Base-by-base conservation (phyloP, 2,888 invertebrate species). In the Eueremaeus valkanovi region DNA sequence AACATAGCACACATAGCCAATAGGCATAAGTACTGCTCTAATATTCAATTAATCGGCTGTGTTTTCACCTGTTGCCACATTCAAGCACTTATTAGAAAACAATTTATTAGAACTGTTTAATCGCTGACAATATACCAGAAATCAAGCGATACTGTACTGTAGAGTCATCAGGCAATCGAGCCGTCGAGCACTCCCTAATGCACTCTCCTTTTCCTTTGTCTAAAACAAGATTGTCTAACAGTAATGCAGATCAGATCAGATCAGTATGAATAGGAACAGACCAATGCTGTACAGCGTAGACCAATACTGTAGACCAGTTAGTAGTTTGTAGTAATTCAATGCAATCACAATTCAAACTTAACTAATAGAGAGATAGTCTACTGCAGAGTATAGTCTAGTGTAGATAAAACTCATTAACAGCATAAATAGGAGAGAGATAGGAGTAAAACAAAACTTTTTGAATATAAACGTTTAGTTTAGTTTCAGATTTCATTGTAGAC, bases 31-130 rank as follows among this genome's bases (percentile, higher is more conserved):
- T 68, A 42, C 42, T 42, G 33, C 33, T 61, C 29, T 68, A n/a
- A 40, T 42, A 68, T 68, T 68, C 24, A 68, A 68, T 68, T 66
- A n/a, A 68, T 68, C 42, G 33, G n/a, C 1, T 63, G 42, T 68
- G 68, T 68, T 11, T 68, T 68, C 68, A 68, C 68, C 68, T 68
- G 68, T 68, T 68, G 68, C 42, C 40, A 68, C 68, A 68, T 24
- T 42, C 1, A 40, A 42, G 11, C 36, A 42, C 68, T 42, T 42
- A 24, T 68, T 68, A 68, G 24, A 18, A 18, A 16, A 63, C 63
- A 63, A 63, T 63, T n/a, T 63, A 63, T 63, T 63, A 33, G 5
- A 33, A 63, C 33, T 63, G 33, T 55, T 27, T 31, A 61, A 51
- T 51, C 51, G 51, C 51, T 11, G 6, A 11, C 29, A 61, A 11